A percentile compares a stretch with the other conserved stretches of the same genome.
phyloP scores from a whole-genome alignment of 2,888 invertebrate species.

The Temnothorax rugatulus region DNA sequence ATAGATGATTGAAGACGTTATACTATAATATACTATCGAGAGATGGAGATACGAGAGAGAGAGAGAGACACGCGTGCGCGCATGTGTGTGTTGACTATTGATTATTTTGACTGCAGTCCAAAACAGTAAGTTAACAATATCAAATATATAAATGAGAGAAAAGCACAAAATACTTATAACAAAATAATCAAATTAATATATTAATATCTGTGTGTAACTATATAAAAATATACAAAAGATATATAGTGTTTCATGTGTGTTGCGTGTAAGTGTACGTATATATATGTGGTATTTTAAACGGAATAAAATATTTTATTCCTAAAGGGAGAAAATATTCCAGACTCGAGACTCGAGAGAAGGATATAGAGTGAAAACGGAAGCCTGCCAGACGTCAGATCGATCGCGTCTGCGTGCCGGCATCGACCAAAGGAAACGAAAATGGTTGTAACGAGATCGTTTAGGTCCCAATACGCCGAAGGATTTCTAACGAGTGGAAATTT shows the following conservation, averaged over 20 bases:
- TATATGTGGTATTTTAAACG: not conserved
- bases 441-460: conserved; percentile 59
- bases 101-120: not conserved
- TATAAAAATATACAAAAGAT: not conserved
- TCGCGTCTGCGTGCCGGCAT: conserved; percentile 67
- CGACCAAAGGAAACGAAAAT: conserved; percentile 66
- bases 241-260: not conserved
- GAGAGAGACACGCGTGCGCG: not conserved
- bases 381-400: conserved; percentile 77
- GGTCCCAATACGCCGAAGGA: conserved; percentile 24
- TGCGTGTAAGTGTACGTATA: too few relatives aligned
- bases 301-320: conserved; percentile 17
- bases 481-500: conserved; percentile 49
- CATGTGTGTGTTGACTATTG: not conserved
- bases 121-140: not conserved
- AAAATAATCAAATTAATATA: not conserved
- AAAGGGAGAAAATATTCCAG: conserved; percentile 18
- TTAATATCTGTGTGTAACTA: not conserved
- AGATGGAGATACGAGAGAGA: not conserved
- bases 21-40: too few relatives aligned
- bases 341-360: not conserved
- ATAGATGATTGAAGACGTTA: too few relatives aligned
- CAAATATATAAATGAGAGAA: not conserved
- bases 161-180: not conserved
- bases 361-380: conserved; percentile 56